Conservation (phyloP, 2,113 vertebrate species). For the Antechinus stuartii region DNA sequence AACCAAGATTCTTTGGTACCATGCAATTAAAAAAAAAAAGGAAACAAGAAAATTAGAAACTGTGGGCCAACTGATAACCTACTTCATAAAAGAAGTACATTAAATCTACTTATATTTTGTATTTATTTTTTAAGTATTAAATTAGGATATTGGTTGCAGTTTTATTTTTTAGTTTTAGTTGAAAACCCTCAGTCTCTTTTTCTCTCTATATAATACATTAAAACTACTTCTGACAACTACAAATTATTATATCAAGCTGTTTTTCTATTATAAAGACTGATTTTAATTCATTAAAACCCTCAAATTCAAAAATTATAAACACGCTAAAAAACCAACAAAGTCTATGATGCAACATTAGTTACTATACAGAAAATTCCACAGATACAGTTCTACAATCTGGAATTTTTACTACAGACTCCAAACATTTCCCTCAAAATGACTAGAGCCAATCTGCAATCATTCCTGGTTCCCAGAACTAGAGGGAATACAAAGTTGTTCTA, state of each 20-base stretch:
- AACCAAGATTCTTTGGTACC: background rate
- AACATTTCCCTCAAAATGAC: constrained; percentile 20
- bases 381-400: constrained; percentile 19
- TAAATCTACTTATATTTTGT: constrained; percentile 25
- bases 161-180: background rate
- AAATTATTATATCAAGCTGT: background rate
- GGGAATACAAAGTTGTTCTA: background rate
- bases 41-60: background rate
- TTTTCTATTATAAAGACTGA: background rate
- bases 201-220: background rate
- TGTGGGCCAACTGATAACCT: constrained; percentile 5
- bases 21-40: background rate
- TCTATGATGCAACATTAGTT: background rate
- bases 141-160: constrained; percentile 1
- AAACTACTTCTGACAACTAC: background rate
- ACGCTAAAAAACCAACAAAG: constrained; percentile 1
- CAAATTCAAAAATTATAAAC: background rate
- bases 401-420: constrained; percentile 37
- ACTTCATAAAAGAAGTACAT: constrained; percentile 26
- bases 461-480: constrained; percentile 12
- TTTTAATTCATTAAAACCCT: background rate
- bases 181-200: constrained; percentile 10
- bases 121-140: constrained; percentile 42
- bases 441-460: constrained; percentile 1
- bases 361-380: background rate